These are phyloP conservation scores for Drosophila leonis DNA, from an alignment of 2,888 invertebrate genomes.

Conservation along the genomic window DNA sequence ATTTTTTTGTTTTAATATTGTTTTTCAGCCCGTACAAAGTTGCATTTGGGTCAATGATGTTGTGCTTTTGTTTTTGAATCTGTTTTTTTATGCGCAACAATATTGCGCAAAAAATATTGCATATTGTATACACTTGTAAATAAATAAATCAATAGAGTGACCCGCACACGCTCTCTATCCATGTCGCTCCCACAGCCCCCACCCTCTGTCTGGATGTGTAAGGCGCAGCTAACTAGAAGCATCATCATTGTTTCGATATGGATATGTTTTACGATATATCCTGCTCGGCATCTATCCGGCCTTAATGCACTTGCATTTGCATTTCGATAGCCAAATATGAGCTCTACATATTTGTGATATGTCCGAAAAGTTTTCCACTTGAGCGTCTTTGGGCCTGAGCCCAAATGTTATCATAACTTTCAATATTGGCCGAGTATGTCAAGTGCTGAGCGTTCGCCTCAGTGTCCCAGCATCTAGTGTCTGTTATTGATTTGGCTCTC, in stretches of 20 bases:
- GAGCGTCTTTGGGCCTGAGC: background rate
- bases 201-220: no score
- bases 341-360: background rate
- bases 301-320: conserved; percentile 18
- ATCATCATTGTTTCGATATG: conserved; percentile 26
- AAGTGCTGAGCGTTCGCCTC: background rate
- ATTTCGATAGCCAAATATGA: background rate
- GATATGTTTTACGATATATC: conserved; percentile 6
- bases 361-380: background rate
- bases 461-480: conserved; percentile 1
- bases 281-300: background rate
- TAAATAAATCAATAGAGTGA: conserved; percentile 56
- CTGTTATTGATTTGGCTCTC: conserved; percentile 59
- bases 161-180: background rate
- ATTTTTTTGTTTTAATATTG: conserved; percentile 1
- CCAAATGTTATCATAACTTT: conserved; percentile 9
- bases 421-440: conserved; percentile 11
- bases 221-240: conserved; percentile 12
- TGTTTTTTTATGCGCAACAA: conserved; percentile 30
- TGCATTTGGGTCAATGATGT: conserved; percentile 65
- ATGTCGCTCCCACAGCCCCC: background rate
- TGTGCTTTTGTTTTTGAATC: conserved; percentile 48
- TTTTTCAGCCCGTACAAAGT: conserved; percentile 42
- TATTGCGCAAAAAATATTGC: conserved; percentile 45
- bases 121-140: conserved; percentile 49